Conservation (phyloP, 2,888 invertebrate genomes). For the Nemotelus nigrinus region DNA sequence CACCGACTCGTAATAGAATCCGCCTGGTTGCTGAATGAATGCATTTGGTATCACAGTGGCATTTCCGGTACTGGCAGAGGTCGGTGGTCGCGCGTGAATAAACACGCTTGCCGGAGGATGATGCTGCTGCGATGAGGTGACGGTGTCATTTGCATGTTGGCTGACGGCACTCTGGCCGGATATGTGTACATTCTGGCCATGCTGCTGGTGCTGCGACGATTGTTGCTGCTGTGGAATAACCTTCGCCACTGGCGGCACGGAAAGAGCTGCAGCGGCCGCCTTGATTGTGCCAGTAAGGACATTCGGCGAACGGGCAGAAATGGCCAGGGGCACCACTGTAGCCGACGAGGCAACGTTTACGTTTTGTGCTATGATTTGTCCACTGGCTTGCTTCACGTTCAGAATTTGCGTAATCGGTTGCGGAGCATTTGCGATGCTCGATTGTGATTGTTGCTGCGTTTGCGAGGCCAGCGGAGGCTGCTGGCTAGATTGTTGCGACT, state of each 20-base stretch:
- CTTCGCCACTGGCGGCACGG: conserved; percentile 60
- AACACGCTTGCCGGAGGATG: conserved; percentile 55
- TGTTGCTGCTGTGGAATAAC: conserved; percentile 57
- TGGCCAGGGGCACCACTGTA: conserved; percentile 62
- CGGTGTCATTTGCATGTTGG: conserved; percentile 51
- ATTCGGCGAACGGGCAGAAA: conserved; percentile 59
- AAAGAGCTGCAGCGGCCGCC: conserved; percentile 52
- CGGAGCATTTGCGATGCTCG: conserved; percentile 49
- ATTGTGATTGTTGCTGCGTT: conserved; percentile 44
- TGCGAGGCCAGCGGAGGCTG: conserved; percentile 50
- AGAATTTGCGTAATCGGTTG: conserved; percentile 57
- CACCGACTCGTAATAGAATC: conserved; percentile 64
- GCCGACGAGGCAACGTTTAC: conserved; percentile 51
- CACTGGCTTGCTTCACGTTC: conserved; percentile 56
- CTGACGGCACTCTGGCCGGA: conserved; percentile 42
- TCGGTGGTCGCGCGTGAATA: conserved; percentile 57
- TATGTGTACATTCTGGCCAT: conserved; percentile 42
- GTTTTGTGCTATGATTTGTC: conserved; percentile 56
- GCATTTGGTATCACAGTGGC: conserved; percentile 55
- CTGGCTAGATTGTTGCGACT: conserved; percentile 24
- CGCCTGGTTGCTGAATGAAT: conserved; percentile 60
- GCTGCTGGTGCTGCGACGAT: conserved; percentile 44
- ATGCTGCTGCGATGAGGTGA: conserved; percentile 48
- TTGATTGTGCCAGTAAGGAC: conserved; percentile 63
- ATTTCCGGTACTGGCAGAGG: conserved; percentile 51